These are phyloP conservation scores for Brachyopa scutellaris DNA, from an alignment of 2,888 invertebrate genomes.

Conservation along the genomic window DNA sequence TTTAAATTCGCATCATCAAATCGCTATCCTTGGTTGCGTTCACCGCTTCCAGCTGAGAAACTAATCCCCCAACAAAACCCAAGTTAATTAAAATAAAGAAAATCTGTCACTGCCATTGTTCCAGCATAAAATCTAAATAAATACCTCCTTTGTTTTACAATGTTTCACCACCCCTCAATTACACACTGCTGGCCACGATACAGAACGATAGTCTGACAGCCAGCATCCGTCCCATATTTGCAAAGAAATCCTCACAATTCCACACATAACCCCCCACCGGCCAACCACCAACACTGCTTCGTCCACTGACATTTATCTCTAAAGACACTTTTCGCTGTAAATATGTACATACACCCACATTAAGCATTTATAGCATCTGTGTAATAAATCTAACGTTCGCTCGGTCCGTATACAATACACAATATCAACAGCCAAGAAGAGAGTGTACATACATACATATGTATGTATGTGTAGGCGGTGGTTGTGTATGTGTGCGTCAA, in stretches of 20 bases:
- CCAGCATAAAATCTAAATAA: slow-evolving; percentile 67
- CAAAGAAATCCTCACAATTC: slow-evolving; percentile 21
- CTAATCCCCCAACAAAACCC: slow-evolving; percentile 31
- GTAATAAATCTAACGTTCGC: slow-evolving; percentile 59
- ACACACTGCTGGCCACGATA: neutral
- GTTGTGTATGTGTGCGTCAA: neutral
- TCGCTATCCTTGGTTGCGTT: neutral
- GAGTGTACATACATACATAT: neutral
- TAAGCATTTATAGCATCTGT: slow-evolving; percentile 67
- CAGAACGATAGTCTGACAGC: neutral
- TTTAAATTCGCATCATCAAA: slow-evolving; percentile 31
- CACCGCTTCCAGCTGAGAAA: neutral
- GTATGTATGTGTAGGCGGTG: neutral
- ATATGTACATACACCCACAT: slow-evolving; percentile 64
- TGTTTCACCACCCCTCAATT: slow-evolving; percentile 21
- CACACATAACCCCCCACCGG: neutral
- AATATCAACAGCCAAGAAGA: neutral
- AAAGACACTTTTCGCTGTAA: slow-evolving; percentile 53
- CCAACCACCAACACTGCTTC: neutral
- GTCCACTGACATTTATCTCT: slow-evolving; percentile 66
- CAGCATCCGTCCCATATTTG: slow-evolving; percentile 14
- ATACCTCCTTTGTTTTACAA: slow-evolving; percentile 60
- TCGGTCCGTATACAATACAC: slow-evolving; percentile 3
- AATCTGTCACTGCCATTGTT: slow-evolving; percentile 71
- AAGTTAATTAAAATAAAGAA: slow-evolving; percentile 69